phyloP scores from a whole-genome alignment of 2,888 invertebrate species.

The Xylophagus ater region DNA sequence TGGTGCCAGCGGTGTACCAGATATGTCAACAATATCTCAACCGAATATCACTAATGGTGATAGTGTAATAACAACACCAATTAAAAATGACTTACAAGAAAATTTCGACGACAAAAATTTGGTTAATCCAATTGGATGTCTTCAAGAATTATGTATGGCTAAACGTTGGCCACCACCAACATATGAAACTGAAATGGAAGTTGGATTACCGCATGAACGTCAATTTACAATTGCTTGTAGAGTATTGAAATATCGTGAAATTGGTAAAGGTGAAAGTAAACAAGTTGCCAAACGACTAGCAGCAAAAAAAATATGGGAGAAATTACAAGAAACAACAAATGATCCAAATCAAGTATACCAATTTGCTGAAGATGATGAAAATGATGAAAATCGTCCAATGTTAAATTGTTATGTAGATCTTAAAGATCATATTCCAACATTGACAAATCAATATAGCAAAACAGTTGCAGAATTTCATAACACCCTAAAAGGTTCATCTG shows the following conservation, averaged over 20 bases:
- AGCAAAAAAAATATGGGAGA: conserved; percentile 88
- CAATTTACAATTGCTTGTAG: too few species aligned
- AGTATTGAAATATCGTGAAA: too few species aligned
- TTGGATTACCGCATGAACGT: too few species aligned
- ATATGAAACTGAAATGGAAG: conserved; percentile 64
- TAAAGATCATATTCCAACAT: conserved; percentile 82
- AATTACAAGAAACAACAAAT: too few species aligned
- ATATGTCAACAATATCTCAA: too few species aligned
- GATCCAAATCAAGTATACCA: too few species aligned
- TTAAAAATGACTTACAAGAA: conserved; percentile 30
- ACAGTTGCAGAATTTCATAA: too few species aligned
- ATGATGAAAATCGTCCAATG: conserved; percentile 49
- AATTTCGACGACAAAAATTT: conserved; percentile 67
- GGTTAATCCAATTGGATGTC: conserved; percentile 89
- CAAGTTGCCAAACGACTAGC: conserved; percentile 94
- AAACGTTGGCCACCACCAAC: conserved; percentile 89
- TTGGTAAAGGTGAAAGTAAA: too few species aligned
- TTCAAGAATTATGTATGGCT: conserved; percentile 94
- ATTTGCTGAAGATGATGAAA: conserved; percentile 56
- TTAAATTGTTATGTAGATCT: too few species aligned
- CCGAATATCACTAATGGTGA: conserved; percentile 35
- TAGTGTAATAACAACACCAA: conserved; percentile 26
- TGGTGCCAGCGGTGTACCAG: too few species aligned
- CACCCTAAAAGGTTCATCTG: too few species aligned
- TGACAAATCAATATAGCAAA: conserved; percentile 76